phyloP scores from a whole-genome alignment of 1,140 invertebrate genomes.

The Aphelenchoides besseyi region DNA sequence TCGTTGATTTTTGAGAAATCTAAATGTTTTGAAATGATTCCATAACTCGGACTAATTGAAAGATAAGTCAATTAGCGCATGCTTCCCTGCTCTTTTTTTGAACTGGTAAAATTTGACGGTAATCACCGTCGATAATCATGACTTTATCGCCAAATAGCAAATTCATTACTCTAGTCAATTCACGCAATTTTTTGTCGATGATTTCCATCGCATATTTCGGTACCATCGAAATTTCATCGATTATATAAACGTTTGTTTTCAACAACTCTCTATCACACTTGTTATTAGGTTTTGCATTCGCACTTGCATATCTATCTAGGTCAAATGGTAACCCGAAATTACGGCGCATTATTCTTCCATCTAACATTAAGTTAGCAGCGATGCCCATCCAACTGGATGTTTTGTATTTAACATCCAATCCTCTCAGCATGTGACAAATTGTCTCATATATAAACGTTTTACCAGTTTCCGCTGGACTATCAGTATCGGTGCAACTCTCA shows the following conservation, averaged over 20 bases:
- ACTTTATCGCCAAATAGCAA: conserved; percentile 46
- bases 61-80: conserved; percentile 1
- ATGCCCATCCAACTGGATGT: conserved; percentile 14
- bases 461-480: too few relatives aligned
- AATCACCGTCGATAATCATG: conserved; percentile 49
- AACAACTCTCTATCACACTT: neutral
- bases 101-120: conserved; percentile 48
- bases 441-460: conserved; percentile 36
- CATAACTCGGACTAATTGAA: conserved; percentile 3
- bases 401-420: conserved; percentile 10
- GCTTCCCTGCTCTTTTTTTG: conserved; percentile 14
- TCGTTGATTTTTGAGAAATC: neutral
- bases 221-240: conserved; percentile 8
- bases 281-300: neutral
- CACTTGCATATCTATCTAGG: neutral
- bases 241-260: conserved; percentile 3
- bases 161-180: conserved; percentile 31
- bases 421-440: conserved; percentile 21
- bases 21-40: conserved; percentile 1
- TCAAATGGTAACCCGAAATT: conserved; percentile 19
- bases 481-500: conserved; percentile 25
- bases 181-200: conserved; percentile 32
- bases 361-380: conserved; percentile 4
- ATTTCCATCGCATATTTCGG: conserved; percentile 18
- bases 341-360: conserved; percentile 24